phyloP scores from a whole-genome alignment of 64 coral and sea anemone genomes.

The Hydrozoanthus tunicans region DNA sequence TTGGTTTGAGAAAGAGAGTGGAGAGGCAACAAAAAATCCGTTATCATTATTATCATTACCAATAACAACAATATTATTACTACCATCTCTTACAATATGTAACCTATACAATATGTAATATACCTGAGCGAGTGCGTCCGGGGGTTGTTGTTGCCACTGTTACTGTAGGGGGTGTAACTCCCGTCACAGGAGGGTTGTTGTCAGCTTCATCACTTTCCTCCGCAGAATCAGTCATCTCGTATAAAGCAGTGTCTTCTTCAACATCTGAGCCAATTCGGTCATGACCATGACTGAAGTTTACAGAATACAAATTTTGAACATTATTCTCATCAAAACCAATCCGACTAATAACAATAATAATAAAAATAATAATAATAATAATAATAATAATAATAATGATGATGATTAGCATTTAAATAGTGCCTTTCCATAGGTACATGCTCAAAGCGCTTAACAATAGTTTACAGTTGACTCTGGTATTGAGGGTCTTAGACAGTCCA shows the following conservation, averaged over 20 bases:
- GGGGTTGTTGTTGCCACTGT: conserved; percentile 27
- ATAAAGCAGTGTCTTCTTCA: conserved; percentile 25
- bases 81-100: too few species aligned
- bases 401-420: background rate
- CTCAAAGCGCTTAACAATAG: too few species aligned
- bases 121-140: conserved; percentile 55
- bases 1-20: too few species aligned
- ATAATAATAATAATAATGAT: background rate
- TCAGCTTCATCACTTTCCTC: conserved; percentile 94
- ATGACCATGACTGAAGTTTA: background rate
- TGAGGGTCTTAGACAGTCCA: too few species aligned
- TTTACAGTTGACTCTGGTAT: too few species aligned
- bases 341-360: background rate
- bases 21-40: too few species aligned
- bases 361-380: background rate
- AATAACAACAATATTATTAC: too few species aligned
- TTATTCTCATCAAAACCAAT: background rate
- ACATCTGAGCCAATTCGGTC: conserved; percentile 36
- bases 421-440: background rate
- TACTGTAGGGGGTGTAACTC: background rate
- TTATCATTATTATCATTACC: too few species aligned
- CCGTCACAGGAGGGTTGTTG: background rate
- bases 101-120: background rate
- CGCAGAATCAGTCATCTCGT: conserved; percentile 54
- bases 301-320: background rate